Base-by-base conservation (phyloP, 2,113 vertebrate genomes). In the Amblyopsis rosae region DNA sequence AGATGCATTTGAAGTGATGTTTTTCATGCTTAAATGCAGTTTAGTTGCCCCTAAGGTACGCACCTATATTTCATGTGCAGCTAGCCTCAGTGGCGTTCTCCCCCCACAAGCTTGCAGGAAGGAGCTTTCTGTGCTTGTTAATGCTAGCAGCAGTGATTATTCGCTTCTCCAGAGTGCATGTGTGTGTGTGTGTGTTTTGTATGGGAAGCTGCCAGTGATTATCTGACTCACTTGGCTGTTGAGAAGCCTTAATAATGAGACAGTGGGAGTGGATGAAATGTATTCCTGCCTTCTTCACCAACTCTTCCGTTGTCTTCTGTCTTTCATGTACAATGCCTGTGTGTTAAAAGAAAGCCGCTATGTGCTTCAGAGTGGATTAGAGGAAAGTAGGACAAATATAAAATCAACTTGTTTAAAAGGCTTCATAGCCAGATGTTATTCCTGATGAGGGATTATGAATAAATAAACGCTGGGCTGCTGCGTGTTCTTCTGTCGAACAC, bases 341-440 rank as follows among this genome's bases (percentile, higher is more conserved):
- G 62, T 80, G 45, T 78, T 17, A 47, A 61, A 81, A 67, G 62
- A 87, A 65, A 69, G 70, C 35, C 12, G 74, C 80, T 81, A 76
- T 79, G 73, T 80, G 82, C 7, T 80, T 77, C 64, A 59, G 26
- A 70, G 76, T 62, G 87, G 90, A 92, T 93, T 91, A 92, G 76
- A 84, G 85, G 86, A 91, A 93, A 93, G 85, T 92, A 87, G 91
- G 89, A 92, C 91, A 89, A 91, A 89, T 89, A 76, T 89, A 91
- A 88, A 88, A 88, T 82, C 80, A 90, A 92, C 66, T 90, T 89
- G 70, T 75, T 88, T 87, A 83, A 90, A 91, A 87, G 81, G 85
- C 88, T 89, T 90, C 80, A 62, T 59, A 88, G 87, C 85, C 91
- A 89, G 90, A 91, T 92, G 92, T 92, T 83, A 80, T 72, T 87